Evolutionary conservation across 2,797 vertebrate species (phyloP), one percentile per base, ranked within the genome.

Genomic region (Neopelma chrysocephalum): DNA sequence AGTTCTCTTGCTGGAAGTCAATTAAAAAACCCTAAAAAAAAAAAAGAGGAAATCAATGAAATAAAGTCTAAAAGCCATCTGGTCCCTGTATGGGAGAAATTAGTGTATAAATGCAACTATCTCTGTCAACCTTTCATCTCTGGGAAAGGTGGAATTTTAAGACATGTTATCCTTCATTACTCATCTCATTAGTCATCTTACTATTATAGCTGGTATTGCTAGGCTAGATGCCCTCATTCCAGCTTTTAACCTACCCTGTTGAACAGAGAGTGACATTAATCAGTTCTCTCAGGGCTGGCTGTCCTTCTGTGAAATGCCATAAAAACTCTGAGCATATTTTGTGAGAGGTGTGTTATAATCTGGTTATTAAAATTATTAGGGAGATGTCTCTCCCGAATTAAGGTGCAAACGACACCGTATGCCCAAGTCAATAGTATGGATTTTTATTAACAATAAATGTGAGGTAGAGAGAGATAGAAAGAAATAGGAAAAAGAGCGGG

Each of bases 91-190:
- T 31, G 61, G 76, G 38, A 81, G 32, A 62, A 95, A 81, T 86
- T 61, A 78, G 42, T 2, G 3, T 51, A 75, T 75, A 76, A 94
- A 83, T 76, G 54, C 69, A 83, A 50, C 87, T 43, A n/a, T 58
- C 6, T 78, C 72, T 42, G 40, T 91, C 80, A 94, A 43, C 42
- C 34, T 94, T 90, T 92, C 22, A 64, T 92, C 87, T 81, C 57
- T 48, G 42, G 34, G 50, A 93, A 87, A 94, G 82, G 80, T 95
- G 77, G 83, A 95, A 82, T 72, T 93, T 91, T 69, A 86, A 82
- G 77, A 73, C 61, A 22, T 27, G n/a, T 50, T 89, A 89, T 89
- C 70, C n/a, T 88, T 50, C 65, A 83, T 94, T 94, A 81, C 58
- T 88, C 53, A 86, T 81, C 65, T 91, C 65, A 72, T 93, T 90